These are phyloP conservation scores for Cosmia trapezina DNA, from an alignment of 2,888 invertebrate species.

Conservation along the genomic window DNA sequence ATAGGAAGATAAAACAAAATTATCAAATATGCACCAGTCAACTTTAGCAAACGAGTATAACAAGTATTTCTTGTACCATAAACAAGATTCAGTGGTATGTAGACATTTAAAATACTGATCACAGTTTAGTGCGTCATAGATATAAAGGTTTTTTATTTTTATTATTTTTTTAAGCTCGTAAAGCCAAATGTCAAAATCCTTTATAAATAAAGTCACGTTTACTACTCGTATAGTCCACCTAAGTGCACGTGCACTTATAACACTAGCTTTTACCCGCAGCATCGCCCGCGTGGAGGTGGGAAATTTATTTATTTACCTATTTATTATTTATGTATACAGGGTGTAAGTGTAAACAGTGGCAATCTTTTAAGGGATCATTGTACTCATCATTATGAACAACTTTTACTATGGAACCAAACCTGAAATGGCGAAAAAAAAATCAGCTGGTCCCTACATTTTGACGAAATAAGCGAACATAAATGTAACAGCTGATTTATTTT, in stretches of 20 bases:
- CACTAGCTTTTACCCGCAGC: not conserved
- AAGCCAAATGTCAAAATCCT: not conserved
- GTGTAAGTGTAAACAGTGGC: no score
- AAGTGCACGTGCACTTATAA: not conserved
- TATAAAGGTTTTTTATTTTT: not conserved
- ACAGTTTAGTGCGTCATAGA: constrained; percentile 23
- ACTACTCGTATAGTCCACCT: not conserved
- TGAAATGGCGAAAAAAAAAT: no score
- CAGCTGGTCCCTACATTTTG: no score
- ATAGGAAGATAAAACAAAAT: constrained; percentile 18
- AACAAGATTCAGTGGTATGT: constrained; percentile 30
- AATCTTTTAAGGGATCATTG: no score
- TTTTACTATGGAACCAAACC: no score
- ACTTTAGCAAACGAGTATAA: constrained; percentile 36
- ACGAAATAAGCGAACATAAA: no score
- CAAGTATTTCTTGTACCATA: constrained; percentile 43
- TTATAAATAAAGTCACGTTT: not conserved
- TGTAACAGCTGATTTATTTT: no score
- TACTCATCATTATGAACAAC: no score
- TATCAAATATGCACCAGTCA: constrained; percentile 42
- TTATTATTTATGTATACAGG: no score
- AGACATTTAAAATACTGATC: constrained; percentile 24
- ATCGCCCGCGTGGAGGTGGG: not conserved
- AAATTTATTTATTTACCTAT: no score
- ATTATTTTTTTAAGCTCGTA: not conserved